Evolutionary conservation across 2,113 vertebrate genomes (phyloP), one percentile per base, ranked within the genome.

Genomic region (Piliocolobus tephrosceles): DNA sequence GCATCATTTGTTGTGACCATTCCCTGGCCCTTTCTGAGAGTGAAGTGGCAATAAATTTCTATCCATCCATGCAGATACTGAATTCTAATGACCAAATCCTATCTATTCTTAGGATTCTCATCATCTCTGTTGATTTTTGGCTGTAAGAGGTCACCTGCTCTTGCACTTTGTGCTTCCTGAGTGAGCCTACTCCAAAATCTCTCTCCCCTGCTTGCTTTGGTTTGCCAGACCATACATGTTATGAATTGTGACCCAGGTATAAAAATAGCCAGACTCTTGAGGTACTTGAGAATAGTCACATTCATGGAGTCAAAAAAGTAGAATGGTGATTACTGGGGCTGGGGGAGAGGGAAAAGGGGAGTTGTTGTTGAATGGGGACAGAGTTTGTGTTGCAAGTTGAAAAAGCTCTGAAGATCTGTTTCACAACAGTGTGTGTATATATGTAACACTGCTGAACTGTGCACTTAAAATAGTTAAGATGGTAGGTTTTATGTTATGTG

Each of bases 31-130:
- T 88, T 57, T 88, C 30, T 32, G 64, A 68, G 55, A 52, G 30
- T 22, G 8, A 12, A 5, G 43, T 20, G 43, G 23, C 40, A 66
- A 10, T 27, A 18, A 22, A 17, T 32, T 50, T 87, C 30, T 72
- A 2, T 61, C 35, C 58, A 0, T 32, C 38, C 58, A 0, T 32
- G 81, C 52, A 17, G 4, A 14, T 61, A 52, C 38, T 75, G 70
- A 68, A 40, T 66, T 58, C 22, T 52, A 35, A 38, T 75, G 4
- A 35, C 45, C 30, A 6, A 43, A 9, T 58, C 27, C 43, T 32
- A 6, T 3, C 38, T 35, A 7, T 0, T 5, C 14, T 50, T 61
- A 57, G 76, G 23, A 6, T 73, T 45, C 2, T 68, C 2, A 1
- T 35, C 7, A 9, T 58, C 27, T 32, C 76, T 6, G 3, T 8